Conservation (phyloP, 2,888 invertebrate genomes). For the Nemotelus pantherinus region DNA sequence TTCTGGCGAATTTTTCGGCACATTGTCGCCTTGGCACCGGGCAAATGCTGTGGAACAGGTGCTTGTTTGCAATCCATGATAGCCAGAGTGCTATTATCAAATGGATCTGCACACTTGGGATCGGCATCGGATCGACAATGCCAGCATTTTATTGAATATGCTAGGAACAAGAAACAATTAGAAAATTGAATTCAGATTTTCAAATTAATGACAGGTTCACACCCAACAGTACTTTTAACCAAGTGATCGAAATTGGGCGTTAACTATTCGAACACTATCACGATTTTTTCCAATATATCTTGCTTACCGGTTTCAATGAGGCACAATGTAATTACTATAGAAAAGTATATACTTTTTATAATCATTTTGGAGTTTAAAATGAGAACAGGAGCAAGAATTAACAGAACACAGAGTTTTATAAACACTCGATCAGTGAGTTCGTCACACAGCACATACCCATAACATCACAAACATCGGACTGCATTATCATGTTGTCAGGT, state of each 20-base stretch:
- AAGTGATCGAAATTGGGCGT: constrained; percentile 25
- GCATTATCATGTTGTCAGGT: constrained; percentile 26
- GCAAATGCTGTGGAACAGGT: constrained; percentile 72
- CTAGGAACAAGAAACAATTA: constrained; percentile 63
- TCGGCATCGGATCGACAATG: constrained; percentile 88
- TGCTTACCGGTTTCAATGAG: constrained; percentile 23
- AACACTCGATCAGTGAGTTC: no score
- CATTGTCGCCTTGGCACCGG: constrained; percentile 80
- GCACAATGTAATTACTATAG: neutral
- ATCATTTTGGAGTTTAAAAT: constrained; percentile 12
- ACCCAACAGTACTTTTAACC: constrained; percentile 39
- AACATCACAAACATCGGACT: constrained; percentile 35
- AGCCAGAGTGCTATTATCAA: constrained; percentile 87
- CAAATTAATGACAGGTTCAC: constrained; percentile 27
- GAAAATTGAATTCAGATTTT: neutral
- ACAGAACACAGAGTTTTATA: no score
- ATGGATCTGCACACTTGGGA: constrained; percentile 91
- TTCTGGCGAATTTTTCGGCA: constrained; percentile 92
- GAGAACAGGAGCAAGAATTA: no score
- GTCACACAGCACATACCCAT: no score
- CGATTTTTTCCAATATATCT: neutral
- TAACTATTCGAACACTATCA: neutral
- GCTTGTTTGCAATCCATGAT: constrained; percentile 81
- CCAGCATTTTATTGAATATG: constrained; percentile 85
- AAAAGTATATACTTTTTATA: neutral